phyloP scores from a whole-genome alignment of 2,797 vertebrate species.

The Bucorvus abyssinicus region DNA sequence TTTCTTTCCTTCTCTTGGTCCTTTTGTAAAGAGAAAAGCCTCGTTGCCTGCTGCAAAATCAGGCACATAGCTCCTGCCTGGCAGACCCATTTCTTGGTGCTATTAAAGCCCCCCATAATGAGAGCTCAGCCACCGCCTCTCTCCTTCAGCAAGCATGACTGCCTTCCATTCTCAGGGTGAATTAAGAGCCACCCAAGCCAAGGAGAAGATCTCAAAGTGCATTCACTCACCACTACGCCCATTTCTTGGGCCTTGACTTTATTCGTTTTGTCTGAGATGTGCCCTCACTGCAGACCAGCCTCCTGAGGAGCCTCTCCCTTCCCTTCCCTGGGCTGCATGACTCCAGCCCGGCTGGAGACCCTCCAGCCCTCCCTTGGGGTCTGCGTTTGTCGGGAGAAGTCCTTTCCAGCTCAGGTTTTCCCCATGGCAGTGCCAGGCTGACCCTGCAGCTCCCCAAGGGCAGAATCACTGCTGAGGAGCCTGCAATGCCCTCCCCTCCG shows the following conservation, averaged over 20 bases:
- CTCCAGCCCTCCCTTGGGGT: not conserved
- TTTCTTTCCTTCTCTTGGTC: not conserved
- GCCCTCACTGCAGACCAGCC: not conserved
- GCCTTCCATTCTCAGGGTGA: not conserved
- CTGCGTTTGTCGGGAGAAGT: not conserved
- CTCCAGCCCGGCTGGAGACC: accelerated
- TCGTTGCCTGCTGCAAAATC: not conserved
- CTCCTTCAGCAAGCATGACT: not conserved
- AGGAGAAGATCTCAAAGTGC: not conserved
- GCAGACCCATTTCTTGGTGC: not conserved
- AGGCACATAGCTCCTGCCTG: not conserved
- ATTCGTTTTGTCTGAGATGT: not conserved
- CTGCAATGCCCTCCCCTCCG: not conserved
- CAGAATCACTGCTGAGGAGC: not conserved
- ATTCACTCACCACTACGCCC: not conserved
- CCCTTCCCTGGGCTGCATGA: not conserved
- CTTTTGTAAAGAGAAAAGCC: not conserved
- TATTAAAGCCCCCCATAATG: not conserved
- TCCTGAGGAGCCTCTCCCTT: not conserved
- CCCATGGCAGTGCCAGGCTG: not conserved
- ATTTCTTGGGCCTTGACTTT: not conserved
- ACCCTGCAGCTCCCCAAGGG: not conserved
- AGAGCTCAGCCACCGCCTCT: not conserved
- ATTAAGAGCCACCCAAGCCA: not conserved
- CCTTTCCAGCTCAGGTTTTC: not conserved